phyloP scores from a whole-genome alignment of 2,797 vertebrate genomes.

The Emydoidea blandingii region DNA sequence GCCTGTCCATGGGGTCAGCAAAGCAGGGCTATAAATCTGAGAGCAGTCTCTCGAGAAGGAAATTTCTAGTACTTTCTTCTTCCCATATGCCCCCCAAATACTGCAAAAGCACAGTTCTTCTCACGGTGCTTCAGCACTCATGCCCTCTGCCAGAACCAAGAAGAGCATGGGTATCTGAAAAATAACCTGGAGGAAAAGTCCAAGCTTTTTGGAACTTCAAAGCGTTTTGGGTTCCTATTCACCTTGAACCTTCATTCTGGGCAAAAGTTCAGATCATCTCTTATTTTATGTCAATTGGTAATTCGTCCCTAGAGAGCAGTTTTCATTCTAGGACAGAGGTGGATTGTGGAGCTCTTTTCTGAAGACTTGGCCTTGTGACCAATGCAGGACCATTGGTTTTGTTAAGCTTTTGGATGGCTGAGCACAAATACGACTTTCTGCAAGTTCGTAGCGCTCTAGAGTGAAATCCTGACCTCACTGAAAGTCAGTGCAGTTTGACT shows the following conservation, averaged over 20 bases:
- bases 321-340: background rate
- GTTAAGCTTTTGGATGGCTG: background rate
- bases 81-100: background rate
- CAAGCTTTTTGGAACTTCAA: background rate
- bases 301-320: background rate
- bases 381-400: background rate
- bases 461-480: background rate
- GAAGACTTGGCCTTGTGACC: background rate
- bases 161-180: background rate
- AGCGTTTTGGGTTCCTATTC: background rate
- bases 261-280: background rate
- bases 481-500: background rate
- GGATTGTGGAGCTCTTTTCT: background rate
- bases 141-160: background rate
- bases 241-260: background rate
- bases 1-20: background rate
- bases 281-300: background rate
- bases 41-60: background rate
- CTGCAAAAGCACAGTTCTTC: background rate
- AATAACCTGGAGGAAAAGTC: background rate
- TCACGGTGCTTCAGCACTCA: background rate
- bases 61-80: background rate
- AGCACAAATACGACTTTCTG: background rate
- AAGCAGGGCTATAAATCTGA: background rate
- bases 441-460: background rate